These are phyloP conservation scores for Gambusia yucatana DNA, from an alignment of 2,797 vertebrate genomes.

Conservation along the genomic window DNA sequence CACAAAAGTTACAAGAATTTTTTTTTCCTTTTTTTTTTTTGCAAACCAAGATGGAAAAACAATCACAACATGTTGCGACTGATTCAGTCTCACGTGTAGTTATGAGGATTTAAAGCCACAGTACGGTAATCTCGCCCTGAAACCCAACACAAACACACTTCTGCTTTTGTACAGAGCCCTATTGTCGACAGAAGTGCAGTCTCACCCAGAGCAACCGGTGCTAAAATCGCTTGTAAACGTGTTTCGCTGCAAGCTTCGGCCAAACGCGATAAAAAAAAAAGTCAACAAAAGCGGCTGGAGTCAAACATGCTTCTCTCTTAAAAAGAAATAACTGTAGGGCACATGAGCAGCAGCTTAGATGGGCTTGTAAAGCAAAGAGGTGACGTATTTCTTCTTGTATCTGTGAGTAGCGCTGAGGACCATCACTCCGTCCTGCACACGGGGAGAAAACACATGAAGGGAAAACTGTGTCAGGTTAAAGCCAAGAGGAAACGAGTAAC, in stretches of 20 bases:
- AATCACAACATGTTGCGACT: conserved; percentile 61
- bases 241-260: conserved; percentile 69
- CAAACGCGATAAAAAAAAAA: conserved; percentile 40
- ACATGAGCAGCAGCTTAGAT: conserved; percentile 80
- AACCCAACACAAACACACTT: conserved; percentile 15
- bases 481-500: background rate
- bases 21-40: background rate
- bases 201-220: conserved; percentile 33
- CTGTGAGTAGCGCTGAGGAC: conserved; percentile 96
- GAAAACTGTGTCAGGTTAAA: background rate
- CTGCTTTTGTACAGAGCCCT: conserved; percentile 58
- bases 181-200: conserved; percentile 43
- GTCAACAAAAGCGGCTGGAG: conserved; percentile 31
- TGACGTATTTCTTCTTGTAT: conserved; percentile 99
- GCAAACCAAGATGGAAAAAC: conserved; percentile 41
- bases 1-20: background rate
- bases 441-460: conserved; percentile 20
- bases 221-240: conserved; percentile 56
- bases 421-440: conserved; percentile 92
- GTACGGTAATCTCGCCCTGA: conserved; percentile 15
- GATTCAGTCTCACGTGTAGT: conserved; percentile 32
- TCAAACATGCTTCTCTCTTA: conserved; percentile 54
- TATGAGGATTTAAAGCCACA: conserved; percentile 46
- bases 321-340: conserved; percentile 23
- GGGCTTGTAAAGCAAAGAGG: conserved; percentile 96